These are phyloP conservation scores for Acanthoscelides obtectus DNA, from an alignment of 2,888 invertebrate species.

Conservation along the genomic window DNA sequence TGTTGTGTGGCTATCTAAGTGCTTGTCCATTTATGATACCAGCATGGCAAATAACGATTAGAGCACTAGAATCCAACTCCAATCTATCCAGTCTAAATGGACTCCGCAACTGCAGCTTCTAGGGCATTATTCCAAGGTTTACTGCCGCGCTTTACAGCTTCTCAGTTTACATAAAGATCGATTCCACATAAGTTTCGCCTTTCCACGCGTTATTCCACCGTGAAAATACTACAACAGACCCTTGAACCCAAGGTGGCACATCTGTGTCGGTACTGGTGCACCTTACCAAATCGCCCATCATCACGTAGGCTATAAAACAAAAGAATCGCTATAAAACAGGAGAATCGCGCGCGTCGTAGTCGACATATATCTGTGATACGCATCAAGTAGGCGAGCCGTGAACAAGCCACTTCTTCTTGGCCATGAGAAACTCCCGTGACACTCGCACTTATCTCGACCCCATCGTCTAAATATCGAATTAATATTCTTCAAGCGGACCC, in stretches of 20 bases:
- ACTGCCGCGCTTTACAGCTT: too few species aligned
- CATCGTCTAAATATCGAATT: neutral
- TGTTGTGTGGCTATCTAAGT: too few species aligned
- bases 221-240: neutral
- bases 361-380: neutral
- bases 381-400: neutral
- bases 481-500: neutral
- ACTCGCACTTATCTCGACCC: neutral
- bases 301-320: neutral
- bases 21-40: too few species aligned
- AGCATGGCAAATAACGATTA: too few species aligned
- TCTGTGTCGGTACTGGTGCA: neutral
- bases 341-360: neutral
- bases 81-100: too few species aligned
- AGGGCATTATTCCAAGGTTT: too few species aligned
- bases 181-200: too few species aligned
- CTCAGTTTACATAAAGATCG: too few species aligned
- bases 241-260: neutral
- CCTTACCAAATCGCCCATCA: neutral
- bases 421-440: neutral
- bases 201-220: neutral
- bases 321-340: neutral
- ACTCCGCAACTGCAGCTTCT: too few species aligned
- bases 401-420: neutral
- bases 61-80: too few species aligned